Conservation (phyloP, 2,113 vertebrate genomes). For the Sprattus sprattus region DNA sequence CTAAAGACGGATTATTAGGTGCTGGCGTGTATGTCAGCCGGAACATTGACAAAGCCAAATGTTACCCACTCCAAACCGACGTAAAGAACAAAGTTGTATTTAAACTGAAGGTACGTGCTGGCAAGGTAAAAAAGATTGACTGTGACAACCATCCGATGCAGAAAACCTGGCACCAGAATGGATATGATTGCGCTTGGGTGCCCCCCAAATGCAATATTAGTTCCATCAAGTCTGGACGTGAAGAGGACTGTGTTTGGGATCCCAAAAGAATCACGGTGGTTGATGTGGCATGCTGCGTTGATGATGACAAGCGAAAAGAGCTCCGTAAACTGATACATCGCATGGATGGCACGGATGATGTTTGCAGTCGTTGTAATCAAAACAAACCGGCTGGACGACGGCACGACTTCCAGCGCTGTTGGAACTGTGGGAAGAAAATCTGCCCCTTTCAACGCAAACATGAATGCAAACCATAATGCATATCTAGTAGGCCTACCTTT, state of each 20-base stretch:
- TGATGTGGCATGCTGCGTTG: slow-evolving; percentile 48
- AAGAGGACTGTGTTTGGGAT: slow-evolving; percentile 60
- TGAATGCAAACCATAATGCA: slow-evolving; percentile 14
- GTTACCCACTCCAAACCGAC: slow-evolving; percentile 48
- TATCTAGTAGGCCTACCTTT: neutral
- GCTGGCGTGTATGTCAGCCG: slow-evolving; percentile 56
- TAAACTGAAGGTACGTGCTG: slow-evolving; percentile 50
- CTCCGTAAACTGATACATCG: slow-evolving; percentile 36
- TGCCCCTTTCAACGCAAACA: slow-evolving; percentile 51
- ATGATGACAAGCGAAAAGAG: slow-evolving; percentile 28
- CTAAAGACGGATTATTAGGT: slow-evolving; percentile 50
- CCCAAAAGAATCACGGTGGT: slow-evolving; percentile 46
- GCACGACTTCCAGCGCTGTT: slow-evolving; percentile 48
- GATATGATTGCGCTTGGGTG: slow-evolving; percentile 56
- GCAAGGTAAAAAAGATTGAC: slow-evolving; percentile 58
- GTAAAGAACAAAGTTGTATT: slow-evolving; percentile 46
- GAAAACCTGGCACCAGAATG: slow-evolving; percentile 48
- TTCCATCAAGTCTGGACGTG: slow-evolving; percentile 47
- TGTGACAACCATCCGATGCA: slow-evolving; percentile 46
- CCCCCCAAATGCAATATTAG: slow-evolving; percentile 45
- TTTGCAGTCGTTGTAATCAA: slow-evolving; percentile 33
- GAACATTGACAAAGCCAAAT: slow-evolving; percentile 54
- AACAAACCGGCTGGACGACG: neutral
- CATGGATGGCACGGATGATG: neutral
- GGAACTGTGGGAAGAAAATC: slow-evolving; percentile 41